Conservation (phyloP, 1,140 invertebrate species). For the fruit fly (Drosophila melanogaster) region Release_6_plus_ISO1_MT NC_004354.4:15389001-15389500, state of each 20-base stretch:
- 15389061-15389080: too few relatives aligned
- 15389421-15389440: conserved; percentile 29
- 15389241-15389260: conserved; percentile 29
- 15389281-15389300: conserved; percentile 9
- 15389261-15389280: conserved; percentile 18
- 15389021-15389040: too few relatives aligned
- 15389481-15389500: conserved; percentile 67
- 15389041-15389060: not conserved
- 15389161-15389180: not conserved
- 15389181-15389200: conserved; percentile 2
- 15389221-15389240: conserved; percentile 50
- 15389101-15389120: not conserved
- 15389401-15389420: conserved; percentile 62
- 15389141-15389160: not conserved
- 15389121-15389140: not conserved
- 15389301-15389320: conserved; percentile 20
- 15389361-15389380: conserved; percentile 19
- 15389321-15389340: conserved; percentile 7
- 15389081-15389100: too few relatives aligned
- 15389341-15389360: conserved; percentile 23
- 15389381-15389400: conserved; percentile 43
- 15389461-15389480: conserved; percentile 48
- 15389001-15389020: too few relatives aligned
- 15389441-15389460: conserved; percentile 19
- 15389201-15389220: conserved; percentile 33